Evolutionary conservation across 2,888 invertebrate genomes (phyloP).

Genomic region (Blera fallax): DNA sequence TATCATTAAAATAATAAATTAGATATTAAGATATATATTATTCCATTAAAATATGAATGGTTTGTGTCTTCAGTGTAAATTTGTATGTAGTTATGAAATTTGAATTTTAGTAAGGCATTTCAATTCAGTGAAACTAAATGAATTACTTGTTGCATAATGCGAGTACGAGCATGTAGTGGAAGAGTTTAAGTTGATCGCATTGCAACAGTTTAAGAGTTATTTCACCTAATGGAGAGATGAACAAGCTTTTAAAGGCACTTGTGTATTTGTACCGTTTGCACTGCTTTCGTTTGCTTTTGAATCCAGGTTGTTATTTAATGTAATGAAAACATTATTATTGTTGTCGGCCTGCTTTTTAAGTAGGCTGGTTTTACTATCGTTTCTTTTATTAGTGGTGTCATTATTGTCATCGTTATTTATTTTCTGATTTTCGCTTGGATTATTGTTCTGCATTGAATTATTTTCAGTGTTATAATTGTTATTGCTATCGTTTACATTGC

Average conservation of each 20-base stretch:
- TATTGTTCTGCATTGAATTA: slow-evolving; percentile 75
- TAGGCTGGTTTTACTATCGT: neutral
- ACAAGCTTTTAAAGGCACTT: neutral
- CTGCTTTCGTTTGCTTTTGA: neutral
- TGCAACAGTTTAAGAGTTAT: neutral
- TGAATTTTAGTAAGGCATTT: neutral
- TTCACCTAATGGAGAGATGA: neutral
- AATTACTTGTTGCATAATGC: neutral
- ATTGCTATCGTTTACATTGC: slow-evolving; percentile 60
- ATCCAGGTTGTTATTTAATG: neutral
- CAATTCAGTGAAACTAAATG: neutral
- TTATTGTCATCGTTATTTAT: slow-evolving; percentile 58
- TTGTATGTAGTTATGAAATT: neutral
- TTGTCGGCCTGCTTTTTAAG: slow-evolving; percentile 26
- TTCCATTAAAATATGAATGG: neutral
- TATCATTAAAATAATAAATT: neutral
- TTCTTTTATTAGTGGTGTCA: slow-evolving; percentile 45
- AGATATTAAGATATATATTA: neutral
- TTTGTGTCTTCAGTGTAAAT: neutral
- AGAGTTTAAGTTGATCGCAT: neutral
- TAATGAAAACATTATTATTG: slow-evolving; percentile 39
- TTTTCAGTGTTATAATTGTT: slow-evolving; percentile 77
- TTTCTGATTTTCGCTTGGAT: slow-evolving; percentile 13
- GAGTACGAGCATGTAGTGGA: neutral
- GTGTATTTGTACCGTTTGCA: neutral